Percentiles rank a stretch among this genome's conserved stretches.
These are phyloP conservation scores for Brachionus rubens DNA, from an alignment of 1,140 invertebrate genomes.

Conservation along the genomic window DNA sequence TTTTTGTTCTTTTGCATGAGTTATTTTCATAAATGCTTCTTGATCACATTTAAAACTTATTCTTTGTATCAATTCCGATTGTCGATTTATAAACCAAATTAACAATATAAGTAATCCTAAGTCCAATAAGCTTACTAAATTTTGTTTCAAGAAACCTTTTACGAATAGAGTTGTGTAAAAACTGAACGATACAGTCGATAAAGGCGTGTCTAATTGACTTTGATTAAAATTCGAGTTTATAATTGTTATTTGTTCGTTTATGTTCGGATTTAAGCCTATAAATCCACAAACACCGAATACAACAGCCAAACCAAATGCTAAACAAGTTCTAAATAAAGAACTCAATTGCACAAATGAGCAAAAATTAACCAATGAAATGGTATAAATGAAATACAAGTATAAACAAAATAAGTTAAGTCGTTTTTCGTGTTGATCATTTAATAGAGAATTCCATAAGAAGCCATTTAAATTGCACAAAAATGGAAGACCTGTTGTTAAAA, in stretches of 20 bases:
- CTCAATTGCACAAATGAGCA: constrained; percentile 34
- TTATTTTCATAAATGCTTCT: constrained; percentile 17
- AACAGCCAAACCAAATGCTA: background rate
- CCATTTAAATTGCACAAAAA: background rate
- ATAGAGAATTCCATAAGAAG: background rate
- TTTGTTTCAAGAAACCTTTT: background rate
- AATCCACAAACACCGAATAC: background rate
- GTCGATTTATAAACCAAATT: constrained; percentile 39
- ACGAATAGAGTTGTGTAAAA: background rate
- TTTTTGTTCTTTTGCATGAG: constrained; percentile 14
- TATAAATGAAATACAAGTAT: background rate
- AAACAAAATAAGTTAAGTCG: background rate
- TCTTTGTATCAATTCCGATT: constrained; percentile 29
- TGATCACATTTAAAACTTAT: constrained; percentile 44
- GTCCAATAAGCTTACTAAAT: background rate
- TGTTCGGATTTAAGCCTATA: background rate
- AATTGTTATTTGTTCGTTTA: background rate
- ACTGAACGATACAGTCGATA: background rate
- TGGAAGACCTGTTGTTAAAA: background rate
- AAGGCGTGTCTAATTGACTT: background rate
- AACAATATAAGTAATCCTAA: background rate
- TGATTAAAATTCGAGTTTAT: background rate
- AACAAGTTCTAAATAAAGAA: background rate
- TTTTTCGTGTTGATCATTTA: background rate
- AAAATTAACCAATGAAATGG: background rate